Base-by-base conservation (phyloP, 2,113 vertebrate genomes). In the Spermophilus dauricus region DNA sequence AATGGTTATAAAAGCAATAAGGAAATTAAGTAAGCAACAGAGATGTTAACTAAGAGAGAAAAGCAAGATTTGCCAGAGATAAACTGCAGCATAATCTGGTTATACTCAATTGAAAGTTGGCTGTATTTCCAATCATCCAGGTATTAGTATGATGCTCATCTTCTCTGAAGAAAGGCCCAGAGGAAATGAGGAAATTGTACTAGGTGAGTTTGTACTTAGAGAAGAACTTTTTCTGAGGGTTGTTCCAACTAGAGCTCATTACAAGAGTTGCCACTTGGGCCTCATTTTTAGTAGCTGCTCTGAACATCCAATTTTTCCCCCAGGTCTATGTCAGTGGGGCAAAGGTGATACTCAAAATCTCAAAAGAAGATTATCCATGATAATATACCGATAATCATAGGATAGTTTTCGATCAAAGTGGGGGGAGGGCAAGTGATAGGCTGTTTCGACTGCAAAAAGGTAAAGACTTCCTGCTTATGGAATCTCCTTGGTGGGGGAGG, bases 1-100 rank as follows among this genome's bases (percentile, higher is more conserved):
- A 83, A 80, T n/a, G 78, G 77, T 88, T 94, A 96, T 96, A 96
- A 98, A 98, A 94, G 94, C 96, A 98, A 96, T 96, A 92, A 97
- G 96, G 96, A 97, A 97, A 97, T 96, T 97, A 96, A 96, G 91
- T 86, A 96, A 97, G 95, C 96, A 96, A 89, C 86, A 82, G 96
- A 97, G 97, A 97, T 88, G 91, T 90, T 94, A 96, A 97, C 92
- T 42, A 92, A 94, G 96, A 95, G 88, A 97, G 69, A 94, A 97
- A 95, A 94, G 91, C 94, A 96, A 98, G 97, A 96, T 96, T 96
- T 92, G 91, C 94, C 93, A 96, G 92, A 96, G 94, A 97, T 86
- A 94, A 97, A 97, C 94, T 88, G 92, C 88, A 58, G 42, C 67
- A 67, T 97, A 97, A 97, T 97, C 96, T 80, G 77, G 91, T 97